These are phyloP conservation scores for Macroglossus sobrinus DNA, from an alignment of 2,113 vertebrate genomes.

Conservation along the genomic window DNA sequence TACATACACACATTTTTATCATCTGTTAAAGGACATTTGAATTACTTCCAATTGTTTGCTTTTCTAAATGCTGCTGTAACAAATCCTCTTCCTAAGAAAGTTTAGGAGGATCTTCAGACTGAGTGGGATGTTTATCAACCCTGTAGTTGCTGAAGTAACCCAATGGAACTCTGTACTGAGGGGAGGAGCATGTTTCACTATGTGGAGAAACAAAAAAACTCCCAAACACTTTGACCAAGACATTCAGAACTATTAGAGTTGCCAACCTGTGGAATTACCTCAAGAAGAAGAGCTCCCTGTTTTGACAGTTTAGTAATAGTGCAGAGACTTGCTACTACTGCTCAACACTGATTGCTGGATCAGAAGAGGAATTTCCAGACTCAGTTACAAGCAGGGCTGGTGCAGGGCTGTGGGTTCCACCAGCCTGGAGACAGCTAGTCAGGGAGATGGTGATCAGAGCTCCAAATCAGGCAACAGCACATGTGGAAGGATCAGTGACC, in stretches of 20 bases:
- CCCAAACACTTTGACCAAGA: not conserved
- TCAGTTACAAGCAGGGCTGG: conserved; percentile 5
- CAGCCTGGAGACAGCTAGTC: conserved; percentile 63
- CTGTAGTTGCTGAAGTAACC: not conserved
- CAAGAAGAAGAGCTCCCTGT: not conserved
- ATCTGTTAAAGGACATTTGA: not conserved
- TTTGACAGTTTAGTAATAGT: not conserved
- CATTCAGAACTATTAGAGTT: not conserved
- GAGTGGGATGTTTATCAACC: not conserved
- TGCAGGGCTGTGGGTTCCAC: not conserved
- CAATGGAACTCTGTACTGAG: not conserved
- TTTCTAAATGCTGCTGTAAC: not conserved
- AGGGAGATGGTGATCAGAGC: conserved; percentile 18
- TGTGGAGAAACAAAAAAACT: not conserved
- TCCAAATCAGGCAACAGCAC: conserved; percentile 65
- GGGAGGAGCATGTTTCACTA: not conserved
- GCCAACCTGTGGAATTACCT: conserved; percentile 16
- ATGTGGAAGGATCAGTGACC: conserved; percentile 34
- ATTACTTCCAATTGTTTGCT: not conserved
- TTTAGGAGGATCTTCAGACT: not conserved
- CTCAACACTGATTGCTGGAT: conserved; percentile 9
- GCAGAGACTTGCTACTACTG: not conserved
- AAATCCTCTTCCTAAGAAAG: conserved; percentile 6
- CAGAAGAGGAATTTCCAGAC: conserved; percentile 49
- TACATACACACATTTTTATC: not conserved